Conservation (phyloP, 1,140 invertebrate genomes). For the Neodiprion pinetum region DNA sequence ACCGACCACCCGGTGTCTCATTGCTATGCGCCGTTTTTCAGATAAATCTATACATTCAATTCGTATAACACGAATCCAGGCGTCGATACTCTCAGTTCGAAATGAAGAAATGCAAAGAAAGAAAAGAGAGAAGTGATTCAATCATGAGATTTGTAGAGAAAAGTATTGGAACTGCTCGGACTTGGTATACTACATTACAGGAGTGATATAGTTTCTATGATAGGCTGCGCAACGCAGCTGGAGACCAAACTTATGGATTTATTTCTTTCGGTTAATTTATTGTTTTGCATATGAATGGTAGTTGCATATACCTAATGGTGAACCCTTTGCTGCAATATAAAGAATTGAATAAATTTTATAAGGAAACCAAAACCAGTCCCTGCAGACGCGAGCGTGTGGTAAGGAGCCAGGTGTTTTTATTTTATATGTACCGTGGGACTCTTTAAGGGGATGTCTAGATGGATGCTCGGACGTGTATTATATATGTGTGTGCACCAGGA, state of each 20-base stretch:
- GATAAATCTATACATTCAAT: constrained; percentile 9
- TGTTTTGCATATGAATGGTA: constrained; percentile 59
- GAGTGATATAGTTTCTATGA: background rate
- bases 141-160: too few relatives aligned
- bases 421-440: constrained; percentile 55
- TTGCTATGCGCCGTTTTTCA: constrained; percentile 16
- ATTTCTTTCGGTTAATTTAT: constrained; percentile 56
- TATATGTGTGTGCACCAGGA: background rate
- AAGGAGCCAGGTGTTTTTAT: constrained; percentile 57
- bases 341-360: constrained; percentile 61
- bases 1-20: constrained; percentile 17
- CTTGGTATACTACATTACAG: too few relatives aligned
- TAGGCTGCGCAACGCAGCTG: constrained; percentile 30
- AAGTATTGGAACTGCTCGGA: too few relatives aligned
- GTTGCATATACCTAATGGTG: constrained; percentile 33
- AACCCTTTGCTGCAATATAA: constrained; percentile 57
- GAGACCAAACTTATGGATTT: constrained; percentile 53
- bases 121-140: background rate
- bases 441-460: constrained; percentile 52
- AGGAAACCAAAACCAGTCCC: constrained; percentile 53
- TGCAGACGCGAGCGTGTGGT: constrained; percentile 26
- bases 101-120: background rate
- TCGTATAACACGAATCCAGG: background rate
- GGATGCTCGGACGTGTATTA: constrained; percentile 8
- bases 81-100: too few relatives aligned